Conservation (phyloP, 2,888 invertebrate species). For the Coelopa pilipes region DNA sequence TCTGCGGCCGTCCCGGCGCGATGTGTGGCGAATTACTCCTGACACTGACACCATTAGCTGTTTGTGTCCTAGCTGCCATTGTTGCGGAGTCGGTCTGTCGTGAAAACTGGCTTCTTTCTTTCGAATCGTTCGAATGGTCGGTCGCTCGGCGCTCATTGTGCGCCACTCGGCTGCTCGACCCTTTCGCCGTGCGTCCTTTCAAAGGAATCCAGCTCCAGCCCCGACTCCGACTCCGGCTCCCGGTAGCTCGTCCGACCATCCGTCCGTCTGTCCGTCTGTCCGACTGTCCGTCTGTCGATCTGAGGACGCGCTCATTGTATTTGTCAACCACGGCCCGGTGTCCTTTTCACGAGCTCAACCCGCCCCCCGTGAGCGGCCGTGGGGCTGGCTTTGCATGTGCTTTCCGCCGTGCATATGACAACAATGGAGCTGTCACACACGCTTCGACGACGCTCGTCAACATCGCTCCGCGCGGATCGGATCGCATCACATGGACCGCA, state of each 20-base stretch:
- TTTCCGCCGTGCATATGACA: constrained; percentile 30
- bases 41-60: constrained; percentile 10
- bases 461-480: not conserved
- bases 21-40: constrained; percentile 12
- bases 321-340: not conserved
- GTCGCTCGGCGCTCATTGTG: not conserved
- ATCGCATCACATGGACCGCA: too few species aligned
- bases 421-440: constrained; percentile 31
- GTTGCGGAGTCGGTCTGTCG: not conserved
- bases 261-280: not conserved
- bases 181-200: not conserved
- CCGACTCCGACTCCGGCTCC: constrained; percentile 14
- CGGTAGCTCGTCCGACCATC: constrained; percentile 6
- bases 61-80: not conserved
- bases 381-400: constrained; percentile 6
- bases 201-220: not conserved
- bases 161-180: not conserved
- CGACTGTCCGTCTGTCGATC: not conserved
- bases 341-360: not conserved
- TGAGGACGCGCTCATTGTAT: not conserved
- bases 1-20: not conserved
- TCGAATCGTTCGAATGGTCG: constrained; percentile 1
- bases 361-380: not conserved
- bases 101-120: not conserved
- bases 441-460: constrained; percentile 15